Evolutionary conservation across 2,888 invertebrate genomes (phyloP).

Genomic region (Caenorhabditis sp.): DNA sequence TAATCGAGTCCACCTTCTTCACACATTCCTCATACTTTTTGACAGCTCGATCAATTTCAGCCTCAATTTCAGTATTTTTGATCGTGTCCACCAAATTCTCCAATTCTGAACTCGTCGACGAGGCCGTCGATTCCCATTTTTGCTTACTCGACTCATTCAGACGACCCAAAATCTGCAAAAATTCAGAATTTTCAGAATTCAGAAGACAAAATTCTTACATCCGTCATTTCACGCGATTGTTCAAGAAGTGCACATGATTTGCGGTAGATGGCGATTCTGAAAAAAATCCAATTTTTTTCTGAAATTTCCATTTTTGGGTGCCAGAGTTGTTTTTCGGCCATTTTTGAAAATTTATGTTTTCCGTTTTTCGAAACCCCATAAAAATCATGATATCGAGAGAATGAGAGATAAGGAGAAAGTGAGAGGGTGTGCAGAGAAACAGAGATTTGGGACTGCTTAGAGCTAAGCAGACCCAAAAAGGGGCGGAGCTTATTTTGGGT

Average conservation of each 20-base stretch:
- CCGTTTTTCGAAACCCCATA: too few relatives aligned
- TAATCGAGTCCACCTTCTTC: constrained; percentile 47
- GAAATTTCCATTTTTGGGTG: too few relatives aligned
- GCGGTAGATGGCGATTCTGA: constrained; percentile 47
- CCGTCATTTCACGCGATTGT: constrained; percentile 46
- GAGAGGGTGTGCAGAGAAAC: background rate
- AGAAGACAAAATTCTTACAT: too few relatives aligned
- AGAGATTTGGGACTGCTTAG: background rate
- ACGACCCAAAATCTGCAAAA: constrained; percentile 33
- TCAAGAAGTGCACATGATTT: constrained; percentile 38
- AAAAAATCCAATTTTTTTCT: constrained; percentile 15
- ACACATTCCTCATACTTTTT: constrained; percentile 47
- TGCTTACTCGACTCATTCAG: constrained; percentile 26
- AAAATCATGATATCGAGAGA: background rate
- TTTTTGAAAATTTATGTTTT: too few relatives aligned
- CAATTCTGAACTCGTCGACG: constrained; percentile 26
- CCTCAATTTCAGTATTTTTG: constrained; percentile 30
- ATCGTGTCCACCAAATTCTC: constrained; percentile 31
- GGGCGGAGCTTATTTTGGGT: background rate
- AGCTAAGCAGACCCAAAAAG: too few relatives aligned
- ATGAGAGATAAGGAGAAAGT: background rate
- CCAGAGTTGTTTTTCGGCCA: too few relatives aligned
- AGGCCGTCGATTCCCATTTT: constrained; percentile 42
- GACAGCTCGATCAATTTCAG: constrained; percentile 30
- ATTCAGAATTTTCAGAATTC: too few relatives aligned